phyloP scores from a whole-genome alignment of 2,113 vertebrate genomes.

The Neoarius graeffei region DNA sequence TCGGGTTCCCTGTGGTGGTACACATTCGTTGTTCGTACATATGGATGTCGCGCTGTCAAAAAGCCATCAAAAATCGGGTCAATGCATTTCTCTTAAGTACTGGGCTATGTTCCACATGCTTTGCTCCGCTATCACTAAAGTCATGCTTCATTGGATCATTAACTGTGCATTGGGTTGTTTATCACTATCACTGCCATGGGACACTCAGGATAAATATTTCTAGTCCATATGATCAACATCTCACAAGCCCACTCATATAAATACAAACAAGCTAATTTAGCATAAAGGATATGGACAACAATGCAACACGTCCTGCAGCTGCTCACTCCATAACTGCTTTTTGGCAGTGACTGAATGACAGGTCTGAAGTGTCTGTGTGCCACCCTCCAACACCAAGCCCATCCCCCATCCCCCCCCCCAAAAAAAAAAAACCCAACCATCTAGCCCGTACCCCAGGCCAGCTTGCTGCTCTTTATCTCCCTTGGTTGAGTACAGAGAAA shows the following conservation, averaged over 20 bases:
- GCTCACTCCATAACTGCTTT: slow-evolving; percentile 34
- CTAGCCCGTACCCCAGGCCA: slow-evolving; percentile 65
- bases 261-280: slow-evolving; percentile 34
- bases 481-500: slow-evolving; percentile 78
- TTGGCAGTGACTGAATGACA: slow-evolving; percentile 58
- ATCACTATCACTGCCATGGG: neutral
- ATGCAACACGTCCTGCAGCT: slow-evolving; percentile 39
- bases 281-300: slow-evolving; percentile 13
- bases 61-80: no score
- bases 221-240: neutral
- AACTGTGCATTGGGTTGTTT: neutral
- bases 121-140: neutral
- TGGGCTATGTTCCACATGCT: no score
- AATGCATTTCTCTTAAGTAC: no score
- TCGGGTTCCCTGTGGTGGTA: no score
- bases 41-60: no score
- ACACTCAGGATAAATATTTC: neutral
- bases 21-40: no score
- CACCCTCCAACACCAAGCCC: slow-evolving; percentile 11
- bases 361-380: slow-evolving; percentile 31
- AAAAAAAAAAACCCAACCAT: slow-evolving; percentile 31
- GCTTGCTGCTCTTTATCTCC: slow-evolving; percentile 80
- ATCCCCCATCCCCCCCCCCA: slow-evolving; percentile 32
- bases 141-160: neutral
- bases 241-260: neutral